Evolutionary conservation across 2,797 vertebrate genomes (phyloP).

Genomic region (Helicolenus hilgendorfi): DNA sequence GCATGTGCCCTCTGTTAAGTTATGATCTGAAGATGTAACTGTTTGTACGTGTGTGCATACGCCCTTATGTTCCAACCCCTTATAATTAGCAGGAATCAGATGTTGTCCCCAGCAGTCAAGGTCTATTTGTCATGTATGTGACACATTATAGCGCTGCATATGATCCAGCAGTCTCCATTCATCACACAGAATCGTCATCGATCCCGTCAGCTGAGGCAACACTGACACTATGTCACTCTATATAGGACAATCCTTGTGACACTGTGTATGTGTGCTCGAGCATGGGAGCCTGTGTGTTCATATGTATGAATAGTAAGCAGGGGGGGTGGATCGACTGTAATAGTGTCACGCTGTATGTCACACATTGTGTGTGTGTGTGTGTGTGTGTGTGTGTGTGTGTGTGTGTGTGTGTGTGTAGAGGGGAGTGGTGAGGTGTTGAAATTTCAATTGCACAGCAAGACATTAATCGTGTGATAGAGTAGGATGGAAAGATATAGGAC

Average conservation of each 20-base stretch:
- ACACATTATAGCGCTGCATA: constrained; percentile 24
- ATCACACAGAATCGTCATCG: constrained; percentile 54
- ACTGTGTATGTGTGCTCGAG: not conserved
- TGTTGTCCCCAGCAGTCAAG: constrained; percentile 9
- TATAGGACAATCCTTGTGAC: constrained; percentile 13
- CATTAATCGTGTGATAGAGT: constrained; percentile 17
- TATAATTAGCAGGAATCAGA: constrained; percentile 37
- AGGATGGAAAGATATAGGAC: not conserved
- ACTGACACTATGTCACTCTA: constrained; percentile 33
- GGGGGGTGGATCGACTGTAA: not conserved
- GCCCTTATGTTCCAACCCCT: not conserved
- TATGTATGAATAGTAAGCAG: constrained; percentile 15
- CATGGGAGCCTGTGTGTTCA: not conserved
- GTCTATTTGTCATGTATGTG: constrained; percentile 43
- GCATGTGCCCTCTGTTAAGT: not conserved
- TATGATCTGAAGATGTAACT: not conserved
- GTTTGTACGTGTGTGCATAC: not conserved
- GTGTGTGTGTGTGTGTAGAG: not conserved
- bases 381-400: not conserved
- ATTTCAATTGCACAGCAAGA: not conserved
- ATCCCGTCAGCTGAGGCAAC: constrained; percentile 31
- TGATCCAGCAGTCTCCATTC: constrained; percentile 46
- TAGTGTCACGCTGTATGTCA: not conserved
- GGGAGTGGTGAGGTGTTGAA: rapidly evolving
- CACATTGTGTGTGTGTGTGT: not conserved